Evolutionary conservation across 2,888 invertebrate genomes (phyloP).

Genomic region (Torymus aiolomorphi): DNA sequence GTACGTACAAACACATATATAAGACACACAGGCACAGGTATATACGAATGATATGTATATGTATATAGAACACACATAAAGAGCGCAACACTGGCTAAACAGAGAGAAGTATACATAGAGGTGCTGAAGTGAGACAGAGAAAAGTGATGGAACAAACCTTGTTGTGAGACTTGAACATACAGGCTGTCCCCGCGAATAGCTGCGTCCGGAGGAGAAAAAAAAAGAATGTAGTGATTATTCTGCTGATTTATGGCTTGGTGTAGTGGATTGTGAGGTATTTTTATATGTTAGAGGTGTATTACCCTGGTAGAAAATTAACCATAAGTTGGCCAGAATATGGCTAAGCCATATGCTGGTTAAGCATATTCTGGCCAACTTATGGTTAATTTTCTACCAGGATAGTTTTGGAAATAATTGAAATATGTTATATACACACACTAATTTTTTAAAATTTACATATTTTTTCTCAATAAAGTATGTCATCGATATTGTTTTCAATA

Average conservation of each 20-base stretch:
- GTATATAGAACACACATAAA: neutral
- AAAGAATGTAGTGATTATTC: slow-evolving; percentile 45
- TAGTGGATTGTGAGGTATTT: neutral
- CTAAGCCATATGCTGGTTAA: too few species aligned
- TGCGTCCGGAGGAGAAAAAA: slow-evolving; percentile 66
- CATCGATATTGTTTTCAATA: too few species aligned
- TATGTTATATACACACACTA: too few species aligned
- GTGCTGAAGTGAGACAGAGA: slow-evolving; percentile 53
- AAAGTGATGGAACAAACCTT: slow-evolving; percentile 72
- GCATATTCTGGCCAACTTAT: too few species aligned
- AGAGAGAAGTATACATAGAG: slow-evolving; percentile 49
- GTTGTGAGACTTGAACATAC: slow-evolving; percentile 76
- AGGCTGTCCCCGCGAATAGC: slow-evolving; percentile 78
- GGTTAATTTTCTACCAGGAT: too few species aligned
- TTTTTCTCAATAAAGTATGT: too few species aligned
- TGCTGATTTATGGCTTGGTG: slow-evolving; percentile 2
- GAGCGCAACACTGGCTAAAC: neutral
- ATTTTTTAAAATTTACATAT: too few species aligned
- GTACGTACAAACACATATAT: neutral
- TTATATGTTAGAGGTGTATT: neutral
- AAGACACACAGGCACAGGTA: neutral
- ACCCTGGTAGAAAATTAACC: too few species aligned
- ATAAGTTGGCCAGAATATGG: too few species aligned
- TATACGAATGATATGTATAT: neutral
- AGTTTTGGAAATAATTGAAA: neutral